phyloP scores from a whole-genome alignment of 2,888 invertebrate genomes.

The Pollenia angustigena region DNA sequence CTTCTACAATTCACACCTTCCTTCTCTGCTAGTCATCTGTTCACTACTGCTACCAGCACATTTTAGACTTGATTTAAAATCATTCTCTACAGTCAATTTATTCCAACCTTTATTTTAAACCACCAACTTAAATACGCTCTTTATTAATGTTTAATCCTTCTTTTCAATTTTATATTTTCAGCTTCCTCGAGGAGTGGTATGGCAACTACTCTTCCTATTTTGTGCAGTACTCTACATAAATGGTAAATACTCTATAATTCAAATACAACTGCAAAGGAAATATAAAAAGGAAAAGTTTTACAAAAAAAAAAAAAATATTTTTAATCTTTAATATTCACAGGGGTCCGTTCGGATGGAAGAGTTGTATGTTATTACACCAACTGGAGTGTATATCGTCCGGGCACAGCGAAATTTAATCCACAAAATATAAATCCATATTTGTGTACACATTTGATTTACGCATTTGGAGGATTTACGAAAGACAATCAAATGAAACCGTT shows the following conservation, averaged over 20 bases:
- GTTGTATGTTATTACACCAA: conserved; percentile 97
- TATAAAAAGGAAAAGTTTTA: not conserved
- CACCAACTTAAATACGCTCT: conserved; percentile 11
- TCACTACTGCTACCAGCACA: no score
- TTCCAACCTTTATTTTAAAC: not conserved
- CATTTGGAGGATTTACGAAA: conserved; percentile 96
- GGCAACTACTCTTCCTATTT: conserved; percentile 82
- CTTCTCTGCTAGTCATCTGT: no score
- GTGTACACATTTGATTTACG: conserved; percentile 96
- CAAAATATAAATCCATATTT: conserved; percentile 97
- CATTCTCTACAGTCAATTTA: not conserved
- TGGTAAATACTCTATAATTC: conserved; percentile 78
- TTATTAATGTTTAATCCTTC: conserved; percentile 60
- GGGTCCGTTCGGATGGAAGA: conserved; percentile 86
- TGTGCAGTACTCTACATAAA: conserved; percentile 80
- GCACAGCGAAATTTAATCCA: conserved; percentile 95
- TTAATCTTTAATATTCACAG: conserved; percentile 75
- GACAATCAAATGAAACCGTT: conserved; percentile 96
- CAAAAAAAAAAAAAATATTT: not conserved
- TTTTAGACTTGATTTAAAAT: not conserved
- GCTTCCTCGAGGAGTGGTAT: conserved; percentile 83
- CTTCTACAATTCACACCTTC: no score
- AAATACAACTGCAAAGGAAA: conserved; percentile 1
- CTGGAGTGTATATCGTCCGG: conserved; percentile 96
- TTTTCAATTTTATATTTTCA: conserved; percentile 73